Percentiles rank a stretch among this genome's conserved stretches.
phyloP scores from a whole-genome alignment of 2,113 vertebrate genomes.

The Sterna hirundo region DNA sequence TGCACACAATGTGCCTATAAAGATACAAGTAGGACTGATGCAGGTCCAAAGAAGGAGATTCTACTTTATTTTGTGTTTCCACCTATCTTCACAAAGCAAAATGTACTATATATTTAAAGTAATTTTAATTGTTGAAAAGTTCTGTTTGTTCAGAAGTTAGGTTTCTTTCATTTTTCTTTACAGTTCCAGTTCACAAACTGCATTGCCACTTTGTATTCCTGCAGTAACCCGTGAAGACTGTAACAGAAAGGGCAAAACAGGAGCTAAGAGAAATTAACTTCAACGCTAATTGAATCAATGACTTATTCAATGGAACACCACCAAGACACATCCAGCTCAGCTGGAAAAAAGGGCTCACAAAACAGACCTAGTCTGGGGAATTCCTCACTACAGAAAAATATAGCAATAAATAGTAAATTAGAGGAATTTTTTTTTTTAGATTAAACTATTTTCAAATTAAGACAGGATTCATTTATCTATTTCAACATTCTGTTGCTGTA shows the following conservation, averaged over 20 bases:
- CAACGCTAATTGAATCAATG: not conserved
- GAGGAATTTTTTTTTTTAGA: not conserved
- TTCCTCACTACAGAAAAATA: not conserved
- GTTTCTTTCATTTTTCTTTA: not conserved
- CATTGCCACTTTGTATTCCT: not conserved
- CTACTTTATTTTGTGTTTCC: not conserved
- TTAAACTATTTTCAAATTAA: not conserved
- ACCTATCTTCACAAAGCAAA: not conserved
- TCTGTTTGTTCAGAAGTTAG: not conserved
- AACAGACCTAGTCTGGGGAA: not conserved
- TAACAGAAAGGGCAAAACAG: not conserved
- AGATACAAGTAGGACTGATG: not conserved
- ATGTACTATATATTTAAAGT: not conserved
- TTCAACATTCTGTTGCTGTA: not conserved
- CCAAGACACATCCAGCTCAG: not conserved
- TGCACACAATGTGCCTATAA: not conserved
- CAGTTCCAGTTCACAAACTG: not conserved
- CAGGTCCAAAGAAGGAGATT: not conserved
- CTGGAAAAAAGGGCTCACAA: not conserved
- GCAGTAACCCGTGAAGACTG: not conserved
- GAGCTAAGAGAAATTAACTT: not conserved
- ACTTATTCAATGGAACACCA: not conserved
- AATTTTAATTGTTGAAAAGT: not conserved
- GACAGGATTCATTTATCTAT: not conserved
- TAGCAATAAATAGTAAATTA: not conserved